These are phyloP conservation scores for Zaprionus obscuricornis DNA, from an alignment of 2,888 invertebrate genomes.

Conservation along the genomic window DNA sequence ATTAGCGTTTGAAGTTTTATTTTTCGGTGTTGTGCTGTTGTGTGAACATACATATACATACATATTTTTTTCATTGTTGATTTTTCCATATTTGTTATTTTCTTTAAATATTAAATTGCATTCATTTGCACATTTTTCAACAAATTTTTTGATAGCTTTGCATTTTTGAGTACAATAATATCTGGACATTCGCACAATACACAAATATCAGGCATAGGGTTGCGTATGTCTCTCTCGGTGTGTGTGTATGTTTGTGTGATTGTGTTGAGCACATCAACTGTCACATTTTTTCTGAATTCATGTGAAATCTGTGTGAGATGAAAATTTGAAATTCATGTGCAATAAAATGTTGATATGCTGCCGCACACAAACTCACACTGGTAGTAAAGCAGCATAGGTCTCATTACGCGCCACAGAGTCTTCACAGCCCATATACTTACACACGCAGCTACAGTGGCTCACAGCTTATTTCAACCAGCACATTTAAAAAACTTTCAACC, in stretches of 20 bases:
- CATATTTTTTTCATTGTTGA: too few relatives aligned
- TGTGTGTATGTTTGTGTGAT: not conserved
- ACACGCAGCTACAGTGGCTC: too few relatives aligned
- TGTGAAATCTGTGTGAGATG: conserved; percentile 31
- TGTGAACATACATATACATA: too few relatives aligned
- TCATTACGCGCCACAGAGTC: conserved; percentile 37
- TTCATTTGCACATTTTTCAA: conserved; percentile 41
- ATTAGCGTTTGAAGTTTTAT: too few relatives aligned
- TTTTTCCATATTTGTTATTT: not conserved
- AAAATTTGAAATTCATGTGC: conserved; percentile 56
- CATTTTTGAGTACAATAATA: conserved; percentile 36
- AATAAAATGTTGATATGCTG: conserved; percentile 54
- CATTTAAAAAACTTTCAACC: too few relatives aligned
- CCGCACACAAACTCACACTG: conserved; percentile 13
- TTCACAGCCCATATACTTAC: conserved; percentile 1
- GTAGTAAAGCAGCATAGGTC: conserved; percentile 27
- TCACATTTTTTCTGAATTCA: conserved; percentile 47
- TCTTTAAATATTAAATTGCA: conserved; percentile 29
- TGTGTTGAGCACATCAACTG: conserved; percentile 35
- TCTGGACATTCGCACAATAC: conserved; percentile 22
- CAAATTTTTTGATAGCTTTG: conserved; percentile 40
- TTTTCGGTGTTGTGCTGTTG: too few relatives aligned
- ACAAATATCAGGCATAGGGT: not conserved
- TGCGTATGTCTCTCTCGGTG: not conserved
- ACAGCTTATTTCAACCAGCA: too few relatives aligned